Conservation (phyloP, 2,888 invertebrate genomes). For the Aquatica leii region DNA sequence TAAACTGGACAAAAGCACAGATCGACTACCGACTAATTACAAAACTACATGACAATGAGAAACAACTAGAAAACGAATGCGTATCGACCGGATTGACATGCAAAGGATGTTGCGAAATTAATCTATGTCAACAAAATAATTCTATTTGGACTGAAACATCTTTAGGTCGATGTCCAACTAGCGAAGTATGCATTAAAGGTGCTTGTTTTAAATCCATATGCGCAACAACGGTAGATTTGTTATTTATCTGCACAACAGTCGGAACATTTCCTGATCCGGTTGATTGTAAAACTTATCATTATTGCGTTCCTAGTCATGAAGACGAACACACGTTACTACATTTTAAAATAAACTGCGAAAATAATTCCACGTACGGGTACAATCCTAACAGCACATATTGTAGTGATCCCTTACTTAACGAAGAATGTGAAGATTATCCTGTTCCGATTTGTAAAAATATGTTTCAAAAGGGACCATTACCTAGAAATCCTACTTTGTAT, state of each 20-base stretch:
- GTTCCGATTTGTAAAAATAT: constrained; percentile 2
- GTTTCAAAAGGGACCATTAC: constrained; percentile 1
- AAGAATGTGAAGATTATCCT: constrained; percentile 5
- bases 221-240: constrained; percentile 10
- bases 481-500: constrained; percentile 20
- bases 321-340: not conserved
- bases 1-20: too few species aligned
- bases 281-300: constrained; percentile 17
- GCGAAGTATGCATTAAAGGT: not conserved
- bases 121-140: not conserved
- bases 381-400: constrained; percentile 15
- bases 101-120: not conserved
- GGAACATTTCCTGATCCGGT: constrained; percentile 23
- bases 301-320: not conserved
- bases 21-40: too few species aligned
- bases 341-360: not conserved
- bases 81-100: not conserved
- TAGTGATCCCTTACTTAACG: not conserved
- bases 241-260: not conserved
- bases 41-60: too few species aligned
- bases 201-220: not conserved
- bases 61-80: not conserved
- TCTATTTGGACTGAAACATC: not conserved
- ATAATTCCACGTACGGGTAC: constrained; percentile 13
- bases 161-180: not conserved